Base-by-base conservation (phyloP, 2,113 vertebrate genomes). In the Phodopus roborovskii region DNA sequence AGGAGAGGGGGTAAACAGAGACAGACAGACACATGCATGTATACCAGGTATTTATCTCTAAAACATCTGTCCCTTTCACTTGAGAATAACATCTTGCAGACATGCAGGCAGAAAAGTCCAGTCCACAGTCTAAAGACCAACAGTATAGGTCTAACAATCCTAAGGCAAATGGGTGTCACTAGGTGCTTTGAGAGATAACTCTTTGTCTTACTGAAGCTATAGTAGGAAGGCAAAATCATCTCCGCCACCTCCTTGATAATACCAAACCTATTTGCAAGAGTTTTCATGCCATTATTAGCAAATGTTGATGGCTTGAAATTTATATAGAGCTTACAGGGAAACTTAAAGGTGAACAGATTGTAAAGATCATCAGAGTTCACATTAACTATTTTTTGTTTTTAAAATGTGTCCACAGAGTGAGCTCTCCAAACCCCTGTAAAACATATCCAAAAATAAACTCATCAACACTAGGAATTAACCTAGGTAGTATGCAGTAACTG, bases 221-320 rank as follows among this genome's bases (percentile, higher is more conserved):
- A 50, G 60, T 13, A 74, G 36, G 87, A 88, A 94, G 89, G 75
- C 53, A 42, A 53, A 75, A 75, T 3, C 68, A 85, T 20, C 68
- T 50, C 50, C 56, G 68, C 83, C 26, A 88, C n/a, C 75, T 71
- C 39, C 71, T 83, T 58, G 36, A 78, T 39, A 95, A 74, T 64
- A 92, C 45, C 87, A 73, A 77, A 60, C 36, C 90, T 92, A n/a
- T 62, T 71, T 87, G 94, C 71, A 77, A 64, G 83, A 85, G 28
- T 64, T 92, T 94, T 94, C 86, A 94, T 87, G 90, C 39, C 75
- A 90, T 1, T 1, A 3, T 62, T 70, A 92, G 91, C 88, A 58
- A 77, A 95, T 92, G 77, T 95, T 96, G 94, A 92, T 56, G 36
- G 70, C 85, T 94, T 93, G 77, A 19, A 93, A 91, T 97, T 97